Conservation (phyloP, 2,797 vertebrate genomes). For the Coregonus sp. region DNA sequence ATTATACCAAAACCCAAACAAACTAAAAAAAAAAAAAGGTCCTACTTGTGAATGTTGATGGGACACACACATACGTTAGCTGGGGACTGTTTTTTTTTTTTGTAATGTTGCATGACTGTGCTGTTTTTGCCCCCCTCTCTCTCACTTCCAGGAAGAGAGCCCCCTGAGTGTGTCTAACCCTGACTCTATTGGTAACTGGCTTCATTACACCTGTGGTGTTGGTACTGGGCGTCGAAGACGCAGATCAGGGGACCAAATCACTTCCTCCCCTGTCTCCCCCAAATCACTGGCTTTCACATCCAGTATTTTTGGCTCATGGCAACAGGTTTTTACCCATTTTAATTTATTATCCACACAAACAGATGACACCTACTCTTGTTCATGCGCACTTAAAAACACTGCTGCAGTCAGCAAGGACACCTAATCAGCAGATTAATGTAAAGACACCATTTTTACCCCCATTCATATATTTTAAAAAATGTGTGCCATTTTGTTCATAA, state of each 20-base stretch:
- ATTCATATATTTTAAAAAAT: background rate
- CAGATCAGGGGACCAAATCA: constrained; percentile 96
- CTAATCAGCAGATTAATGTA: constrained; percentile 82
- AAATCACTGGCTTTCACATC: constrained; percentile 97
- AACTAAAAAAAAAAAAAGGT: constrained; percentile 16
- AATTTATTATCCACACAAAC: constrained; percentile 74
- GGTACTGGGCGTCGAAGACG: constrained; percentile 95
- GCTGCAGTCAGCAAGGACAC: constrained; percentile 85
- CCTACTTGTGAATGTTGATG: constrained; percentile 54
- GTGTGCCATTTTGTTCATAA: background rate
- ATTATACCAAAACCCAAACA: constrained; percentile 19
- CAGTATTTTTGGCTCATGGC: constrained; percentile 98
- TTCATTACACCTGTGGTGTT: constrained; percentile 92
- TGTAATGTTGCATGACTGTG: constrained; percentile 90
- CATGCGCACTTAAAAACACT: constrained; percentile 69
- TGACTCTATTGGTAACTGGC: constrained; percentile 94
- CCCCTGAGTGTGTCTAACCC: constrained; percentile 96
- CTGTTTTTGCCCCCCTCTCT: constrained; percentile 87
- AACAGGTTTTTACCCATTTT: constrained; percentile 94
- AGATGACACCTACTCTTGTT: constrained; percentile 30
- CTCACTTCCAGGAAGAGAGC: constrained; percentile 93
- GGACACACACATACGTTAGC: constrained; percentile 42
- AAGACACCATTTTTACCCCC: constrained; percentile 32
- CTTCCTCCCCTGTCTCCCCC: constrained; percentile 95
- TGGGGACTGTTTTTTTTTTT: constrained; percentile 75